Evolutionary conservation across 2,113 vertebrate genomes (phyloP).

Genomic region (Apteryx mantelli): DNA sequence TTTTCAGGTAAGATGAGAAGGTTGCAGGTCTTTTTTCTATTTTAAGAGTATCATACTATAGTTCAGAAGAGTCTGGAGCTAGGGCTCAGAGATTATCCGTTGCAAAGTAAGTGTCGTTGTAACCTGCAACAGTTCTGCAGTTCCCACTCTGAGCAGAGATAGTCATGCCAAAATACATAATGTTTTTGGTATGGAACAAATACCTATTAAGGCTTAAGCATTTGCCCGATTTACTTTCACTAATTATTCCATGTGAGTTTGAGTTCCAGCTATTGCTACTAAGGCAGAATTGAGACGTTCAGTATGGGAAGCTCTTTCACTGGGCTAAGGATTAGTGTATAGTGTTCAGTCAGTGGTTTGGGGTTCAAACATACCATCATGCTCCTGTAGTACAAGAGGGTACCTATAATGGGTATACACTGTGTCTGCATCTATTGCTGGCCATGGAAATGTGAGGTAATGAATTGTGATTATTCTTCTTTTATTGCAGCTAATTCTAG

Average conservation of each 20-base stretch:
- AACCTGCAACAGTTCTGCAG: background rate
- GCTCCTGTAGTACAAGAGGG: background rate
- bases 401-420: background rate
- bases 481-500: background rate
- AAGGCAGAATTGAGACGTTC: background rate
- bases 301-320: background rate
- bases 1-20: background rate
- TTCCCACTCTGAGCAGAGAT: background rate
- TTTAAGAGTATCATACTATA: background rate
- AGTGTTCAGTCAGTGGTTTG: background rate
- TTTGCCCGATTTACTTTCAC: background rate
- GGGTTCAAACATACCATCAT: background rate
- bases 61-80: background rate
- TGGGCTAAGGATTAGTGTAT: background rate
- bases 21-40: background rate
- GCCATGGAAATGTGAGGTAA: background rate
- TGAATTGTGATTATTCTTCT: background rate
- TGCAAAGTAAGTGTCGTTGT: background rate
- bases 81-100: background rate
- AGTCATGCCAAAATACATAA: background rate
- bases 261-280: background rate
- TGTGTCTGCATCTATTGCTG: background rate
- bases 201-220: background rate
- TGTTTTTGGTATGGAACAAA: background rate
- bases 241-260: background rate